Evolutionary conservation across 2,113 vertebrate species (phyloP), one percentile per base, ranked within the genome.

Genomic region (Leucopternis melanops): DNA sequence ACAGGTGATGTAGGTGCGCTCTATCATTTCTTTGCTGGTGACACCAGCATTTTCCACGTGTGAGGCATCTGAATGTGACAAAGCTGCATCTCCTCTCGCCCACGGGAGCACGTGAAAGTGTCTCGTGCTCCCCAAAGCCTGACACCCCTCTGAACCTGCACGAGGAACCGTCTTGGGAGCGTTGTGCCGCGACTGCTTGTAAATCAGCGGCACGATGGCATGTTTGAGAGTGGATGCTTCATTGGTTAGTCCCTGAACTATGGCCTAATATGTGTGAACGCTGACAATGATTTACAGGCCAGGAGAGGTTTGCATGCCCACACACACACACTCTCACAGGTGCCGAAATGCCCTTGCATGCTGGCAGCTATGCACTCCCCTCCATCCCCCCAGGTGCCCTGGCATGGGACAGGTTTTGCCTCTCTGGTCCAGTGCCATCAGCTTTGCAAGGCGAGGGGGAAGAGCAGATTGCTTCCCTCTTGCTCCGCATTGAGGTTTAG

Each of bases 251-350:
- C 94, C 96, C 88, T 97, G 96, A 96, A 86, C 97, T 95, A 25
- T 95, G 95, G 40, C 94, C 95, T 59, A 44, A 74, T 40, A 44
- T 1, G 69, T 78, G 94, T 47, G 95, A 59, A 10, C 0, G 61
- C 80, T 87, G 90, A 84, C 96, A 97, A 97, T 97, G 92, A 97
- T 97, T 97, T 63, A 97, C 96, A 96, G 91, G 90, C 79, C 88
- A 88, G 95, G 13, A 79, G 79, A 3, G 82, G 57, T 85, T 27
- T 86, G 80, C 86, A 11, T 77, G 93, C 80, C 63, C 90, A 14
- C 61, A 57, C 61, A 57, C 54, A 21, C 45, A 27, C 87, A 18
- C 44, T 2, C 38, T 52, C 38, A 40, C 61, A 69, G 62, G 61
- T 77, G 81, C 92, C 4, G 5, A 69, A 91, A 93, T 34, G 71